These are phyloP conservation scores for Tetheella fluctuosa DNA, from an alignment of 2,888 invertebrate genomes.

Conservation along the genomic window DNA sequence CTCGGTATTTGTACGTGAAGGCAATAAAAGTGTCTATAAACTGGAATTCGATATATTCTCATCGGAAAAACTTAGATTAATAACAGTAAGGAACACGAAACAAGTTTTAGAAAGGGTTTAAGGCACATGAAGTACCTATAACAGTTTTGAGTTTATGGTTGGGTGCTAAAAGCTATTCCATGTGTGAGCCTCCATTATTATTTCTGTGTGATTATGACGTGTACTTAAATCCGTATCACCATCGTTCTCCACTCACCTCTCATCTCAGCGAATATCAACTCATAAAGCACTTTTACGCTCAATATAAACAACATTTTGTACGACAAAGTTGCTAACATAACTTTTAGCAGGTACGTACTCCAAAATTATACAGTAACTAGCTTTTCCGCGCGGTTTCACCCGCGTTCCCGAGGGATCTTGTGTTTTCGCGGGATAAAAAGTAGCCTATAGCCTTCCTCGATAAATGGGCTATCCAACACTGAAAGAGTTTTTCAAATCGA, in stretches of 20 bases:
- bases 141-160: background rate
- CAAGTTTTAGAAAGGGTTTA: background rate
- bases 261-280: constrained; percentile 28
- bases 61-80: too few relatives aligned
- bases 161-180: constrained; percentile 1
- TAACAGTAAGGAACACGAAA: background rate
- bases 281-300: constrained; percentile 38
- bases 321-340: constrained; percentile 25
- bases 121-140: background rate
- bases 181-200: constrained; percentile 22
- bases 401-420: too few relatives aligned
- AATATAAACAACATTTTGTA: constrained; percentile 28
- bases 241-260: constrained; percentile 28
- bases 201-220: constrained; percentile 29
- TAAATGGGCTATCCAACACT: too few relatives aligned
- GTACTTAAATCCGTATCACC: constrained; percentile 15
- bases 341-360: constrained; percentile 18
- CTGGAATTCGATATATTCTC: too few relatives aligned
- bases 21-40: too few relatives aligned
- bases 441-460: too few relatives aligned
- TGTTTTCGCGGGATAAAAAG: too few relatives aligned
- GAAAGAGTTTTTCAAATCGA: too few relatives aligned
- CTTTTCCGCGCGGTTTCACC: too few relatives aligned
- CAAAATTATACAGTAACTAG: background rate
- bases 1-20: too few relatives aligned